Percentiles rank a stretch among this genome's conserved stretches.
phyloP scores from a whole-genome alignment of 2,888 invertebrate genomes.

The Tachina lurida region DNA sequence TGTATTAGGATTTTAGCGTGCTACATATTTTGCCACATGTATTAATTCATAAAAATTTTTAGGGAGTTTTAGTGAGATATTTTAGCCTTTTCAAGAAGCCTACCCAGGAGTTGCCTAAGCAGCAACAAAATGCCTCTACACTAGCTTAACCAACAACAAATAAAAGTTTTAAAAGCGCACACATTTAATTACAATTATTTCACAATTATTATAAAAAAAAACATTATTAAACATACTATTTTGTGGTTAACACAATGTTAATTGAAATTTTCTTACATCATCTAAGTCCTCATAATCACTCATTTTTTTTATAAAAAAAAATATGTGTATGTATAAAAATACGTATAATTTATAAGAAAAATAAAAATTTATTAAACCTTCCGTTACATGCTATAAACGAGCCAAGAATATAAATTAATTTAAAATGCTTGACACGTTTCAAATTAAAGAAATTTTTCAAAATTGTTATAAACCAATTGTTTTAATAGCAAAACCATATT shows the following conservation, averaged over 20 bases:
- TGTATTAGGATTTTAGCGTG: too few species aligned
- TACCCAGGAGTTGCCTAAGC: too few species aligned
- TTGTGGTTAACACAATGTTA: constrained; percentile 12
- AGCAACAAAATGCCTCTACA: background rate
- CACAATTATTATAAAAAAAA: background rate
- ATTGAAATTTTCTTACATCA: constrained; percentile 31
- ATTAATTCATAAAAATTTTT: too few species aligned
- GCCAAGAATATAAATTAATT: constrained; percentile 60
- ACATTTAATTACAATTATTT: too few species aligned
- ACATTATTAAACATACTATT: background rate
- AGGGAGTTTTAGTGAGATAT: too few species aligned
- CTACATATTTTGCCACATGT: too few species aligned
- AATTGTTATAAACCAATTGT: constrained; percentile 1
- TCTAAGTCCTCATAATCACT: constrained; percentile 5
- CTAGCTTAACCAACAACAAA: too few species aligned
- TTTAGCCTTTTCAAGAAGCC: too few species aligned
- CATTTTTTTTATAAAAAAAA: constrained; percentile 31
- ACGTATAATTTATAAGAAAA: background rate
- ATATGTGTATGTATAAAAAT: too few species aligned
- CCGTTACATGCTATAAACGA: constrained; percentile 29
- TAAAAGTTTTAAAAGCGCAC: too few species aligned
- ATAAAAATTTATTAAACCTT: constrained; percentile 1
- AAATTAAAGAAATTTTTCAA: constrained; percentile 41
- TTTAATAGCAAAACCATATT: constrained; percentile 1
- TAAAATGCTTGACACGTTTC: constrained; percentile 19